Conservation (phyloP, 2,888 invertebrate species). For the Platycheirus albimanus region DNA sequence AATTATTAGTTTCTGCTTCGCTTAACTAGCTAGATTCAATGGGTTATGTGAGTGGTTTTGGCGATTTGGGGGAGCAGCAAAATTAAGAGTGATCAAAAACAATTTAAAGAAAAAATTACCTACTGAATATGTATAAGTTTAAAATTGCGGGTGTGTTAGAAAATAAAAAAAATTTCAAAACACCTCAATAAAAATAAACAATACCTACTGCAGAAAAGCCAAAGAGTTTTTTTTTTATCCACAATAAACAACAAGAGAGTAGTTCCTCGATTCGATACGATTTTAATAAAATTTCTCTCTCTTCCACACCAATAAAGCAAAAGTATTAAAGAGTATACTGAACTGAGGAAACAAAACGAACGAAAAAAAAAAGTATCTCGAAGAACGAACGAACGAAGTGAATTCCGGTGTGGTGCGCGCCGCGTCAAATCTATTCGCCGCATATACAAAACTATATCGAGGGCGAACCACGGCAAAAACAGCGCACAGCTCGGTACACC, state of each 20-base stretch:
- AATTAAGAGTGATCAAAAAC: constrained; percentile 15
- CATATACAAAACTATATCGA: constrained; percentile 74
- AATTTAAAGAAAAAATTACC: background rate
- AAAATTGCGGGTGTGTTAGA: background rate
- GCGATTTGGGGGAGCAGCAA: constrained; percentile 9
- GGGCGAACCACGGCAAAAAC: constrained; percentile 71
- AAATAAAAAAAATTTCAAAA: constrained; percentile 2
- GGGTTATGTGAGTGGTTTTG: constrained; percentile 4
- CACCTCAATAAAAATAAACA: constrained; percentile 9
- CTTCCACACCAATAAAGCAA: constrained; percentile 17
- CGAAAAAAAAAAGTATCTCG: constrained; percentile 6
- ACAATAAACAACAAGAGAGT: constrained; percentile 27
- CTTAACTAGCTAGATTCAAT: background rate
- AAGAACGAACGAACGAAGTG: constrained; percentile 31
- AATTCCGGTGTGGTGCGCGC: constrained; percentile 74
- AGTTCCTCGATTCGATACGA: background rate
- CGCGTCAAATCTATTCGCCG: constrained; percentile 74
- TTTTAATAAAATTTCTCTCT: background rate
- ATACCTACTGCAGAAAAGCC: background rate
- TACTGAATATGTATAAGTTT: no score
- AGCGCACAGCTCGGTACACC: constrained; percentile 73
- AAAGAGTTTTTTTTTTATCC: constrained; percentile 22
- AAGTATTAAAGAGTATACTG: no score
- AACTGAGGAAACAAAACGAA: constrained; percentile 63
- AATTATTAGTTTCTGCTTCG: constrained; percentile 15